phyloP scores from a whole-genome alignment of 2,113 vertebrate genomes.

The Romanogobio albipinnatus region DNA sequence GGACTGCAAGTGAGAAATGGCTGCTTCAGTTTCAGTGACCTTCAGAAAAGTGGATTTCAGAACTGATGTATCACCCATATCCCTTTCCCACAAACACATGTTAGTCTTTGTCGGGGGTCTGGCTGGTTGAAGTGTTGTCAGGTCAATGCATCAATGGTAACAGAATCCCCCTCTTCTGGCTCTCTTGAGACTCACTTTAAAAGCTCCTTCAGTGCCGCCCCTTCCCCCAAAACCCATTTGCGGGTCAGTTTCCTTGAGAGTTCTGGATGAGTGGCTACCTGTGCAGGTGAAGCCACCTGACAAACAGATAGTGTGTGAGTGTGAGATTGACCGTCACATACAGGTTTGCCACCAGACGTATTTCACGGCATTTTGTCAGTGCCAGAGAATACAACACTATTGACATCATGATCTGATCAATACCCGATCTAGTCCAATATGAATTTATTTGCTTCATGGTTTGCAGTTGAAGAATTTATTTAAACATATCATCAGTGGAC shows the following conservation, averaged over 20 bases:
- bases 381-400: neutral
- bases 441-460: neutral
- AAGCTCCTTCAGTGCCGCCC: conserved; percentile 78
- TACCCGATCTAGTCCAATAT: neutral
- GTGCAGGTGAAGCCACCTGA: conserved; percentile 29
- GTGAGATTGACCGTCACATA: neutral
- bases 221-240: conserved; percentile 48
- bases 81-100: conserved; percentile 51
- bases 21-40: conserved; percentile 21
- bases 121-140: conserved; percentile 74
- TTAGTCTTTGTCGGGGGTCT: conserved; percentile 66
- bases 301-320: neutral
- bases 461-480: neutral
- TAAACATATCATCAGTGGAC: neutral
- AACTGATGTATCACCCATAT: conserved; percentile 1
- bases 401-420: neutral
- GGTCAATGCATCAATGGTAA: conserved; percentile 80
- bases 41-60: conserved; percentile 11
- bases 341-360: neutral
- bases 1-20: conserved; percentile 5
- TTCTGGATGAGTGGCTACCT: conserved; percentile 31
- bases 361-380: neutral
- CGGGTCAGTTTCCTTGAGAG: conserved; percentile 36
- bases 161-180: conserved; percentile 66
- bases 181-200: conserved; percentile 69